Base-by-base conservation (phyloP, 1,140 invertebrate genomes). In the Drosophila bocki region DNA sequence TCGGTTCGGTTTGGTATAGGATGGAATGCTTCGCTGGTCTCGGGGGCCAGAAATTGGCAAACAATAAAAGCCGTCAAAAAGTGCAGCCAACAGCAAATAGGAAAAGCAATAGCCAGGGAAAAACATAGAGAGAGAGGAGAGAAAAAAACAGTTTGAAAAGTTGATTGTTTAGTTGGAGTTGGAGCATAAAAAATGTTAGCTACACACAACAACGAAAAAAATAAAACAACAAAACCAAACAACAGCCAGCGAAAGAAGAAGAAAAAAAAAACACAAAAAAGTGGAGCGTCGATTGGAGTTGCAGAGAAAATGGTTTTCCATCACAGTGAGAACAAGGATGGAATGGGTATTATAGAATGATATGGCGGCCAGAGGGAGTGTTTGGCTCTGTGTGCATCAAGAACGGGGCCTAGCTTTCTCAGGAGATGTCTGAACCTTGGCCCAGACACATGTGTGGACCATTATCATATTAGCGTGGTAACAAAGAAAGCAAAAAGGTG, bases 51-150 rank as follows among this genome's bases (percentile, higher is more conserved):
- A 90, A 90, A 90, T 90, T 90, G 85, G 85, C 85, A 90, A 90
- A 90, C 85, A 90, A 90, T 90, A 90, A 90, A 90, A 90, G 85
- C 85, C 85, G 85, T 90, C 84, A 90, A 90, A 90, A 90, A 90
- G 85, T 90, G 85, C 78, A 90, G 85, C 74, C 80, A 83, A 64
- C 64, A 80, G 63, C 82, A 78, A 84, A 84, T 74, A 80, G 80
- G 70, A 83, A 75, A 78, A 86, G 78, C 65, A 47, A 83, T 58
- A 75, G 56, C 44, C 58, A 65, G 61, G 63, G 63, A 68, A 50
- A 56, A 47, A 59, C 26, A 29, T 6, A 29, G 26, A 32, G 19
- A 56, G 57, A 35, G 50, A 33, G 37, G 44, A 69, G 60, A 67
- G 50, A 50, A 50, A 86, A 87, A 82, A 82, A 87, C 81, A 79